These are phyloP conservation scores for Patella depressa DNA, from an alignment of 2,888 invertebrate species.

Conservation along the genomic window DNA sequence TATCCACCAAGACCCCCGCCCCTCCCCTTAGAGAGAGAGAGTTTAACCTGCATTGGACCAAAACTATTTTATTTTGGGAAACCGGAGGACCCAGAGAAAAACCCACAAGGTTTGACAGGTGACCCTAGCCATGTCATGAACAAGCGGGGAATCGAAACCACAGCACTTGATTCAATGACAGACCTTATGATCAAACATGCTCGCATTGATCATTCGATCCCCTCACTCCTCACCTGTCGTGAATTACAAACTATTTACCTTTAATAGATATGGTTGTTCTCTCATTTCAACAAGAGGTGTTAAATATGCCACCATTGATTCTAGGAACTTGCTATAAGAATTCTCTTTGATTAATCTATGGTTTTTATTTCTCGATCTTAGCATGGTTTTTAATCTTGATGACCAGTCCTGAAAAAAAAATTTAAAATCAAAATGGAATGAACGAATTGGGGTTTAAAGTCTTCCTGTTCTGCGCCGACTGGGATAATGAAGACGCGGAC, in stretches of 20 bases:
- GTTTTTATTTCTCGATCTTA: not conserved
- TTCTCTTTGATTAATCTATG: not conserved
- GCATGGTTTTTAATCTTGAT: not conserved
- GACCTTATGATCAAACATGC: too few relatives aligned
- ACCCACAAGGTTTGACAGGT: too few relatives aligned
- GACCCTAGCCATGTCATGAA: too few relatives aligned
- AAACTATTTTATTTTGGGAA: too few relatives aligned
- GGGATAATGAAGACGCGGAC: not conserved
- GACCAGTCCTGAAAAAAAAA: not conserved
- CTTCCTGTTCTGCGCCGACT: too few relatives aligned
- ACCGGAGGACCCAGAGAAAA: too few relatives aligned
- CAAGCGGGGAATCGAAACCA: too few relatives aligned
- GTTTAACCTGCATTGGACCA: too few relatives aligned
- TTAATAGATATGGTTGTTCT: not conserved
- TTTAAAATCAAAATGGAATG: not conserved
- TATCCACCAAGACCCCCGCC: too few relatives aligned
- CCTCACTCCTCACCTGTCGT: not conserved
- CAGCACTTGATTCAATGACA: too few relatives aligned
- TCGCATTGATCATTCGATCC: not conserved
- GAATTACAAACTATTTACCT: not conserved
- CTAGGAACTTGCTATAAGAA: not conserved
- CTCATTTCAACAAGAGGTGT: not conserved
- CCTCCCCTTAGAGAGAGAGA: too few relatives aligned
- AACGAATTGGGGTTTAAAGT: too few relatives aligned
- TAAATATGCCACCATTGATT: not conserved